Percentiles rank a stretch among this genome's conserved stretches.
These are phyloP conservation scores for Hyposoter dolosus DNA, from an alignment of 2,888 invertebrate genomes.

Conservation along the genomic window DNA sequence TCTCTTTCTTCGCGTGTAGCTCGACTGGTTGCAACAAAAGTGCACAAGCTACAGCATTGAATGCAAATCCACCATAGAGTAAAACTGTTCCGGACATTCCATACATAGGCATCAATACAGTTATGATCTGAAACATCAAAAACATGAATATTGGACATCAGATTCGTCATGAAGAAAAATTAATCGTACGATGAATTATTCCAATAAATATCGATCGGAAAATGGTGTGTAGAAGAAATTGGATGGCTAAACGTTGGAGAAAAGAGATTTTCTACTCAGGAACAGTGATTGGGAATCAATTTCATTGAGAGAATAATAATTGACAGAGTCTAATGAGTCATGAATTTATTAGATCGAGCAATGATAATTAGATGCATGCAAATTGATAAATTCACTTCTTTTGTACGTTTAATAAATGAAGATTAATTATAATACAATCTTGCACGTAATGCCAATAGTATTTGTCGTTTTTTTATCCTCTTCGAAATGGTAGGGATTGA, in stretches of 20 bases:
- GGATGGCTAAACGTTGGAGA: not conserved
- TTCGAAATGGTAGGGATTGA: not conserved
- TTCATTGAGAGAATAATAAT: not conserved
- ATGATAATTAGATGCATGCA: not conserved
- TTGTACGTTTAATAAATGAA: not conserved
- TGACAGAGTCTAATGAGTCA: not conserved
- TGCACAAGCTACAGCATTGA: slow-evolving; percentile 89
- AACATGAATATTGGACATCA: not conserved
- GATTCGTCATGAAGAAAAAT: no score
- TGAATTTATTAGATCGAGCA: not conserved
- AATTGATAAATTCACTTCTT: not conserved
- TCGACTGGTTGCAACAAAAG: slow-evolving; percentile 91
- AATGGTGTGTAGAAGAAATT: not conserved
- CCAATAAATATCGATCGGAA: not conserved
- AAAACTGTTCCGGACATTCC: slow-evolving; percentile 89
- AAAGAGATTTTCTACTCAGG: not conserved
- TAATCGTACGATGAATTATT: not conserved
- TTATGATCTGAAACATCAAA: slow-evolving; percentile 86
- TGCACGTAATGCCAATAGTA: not conserved
- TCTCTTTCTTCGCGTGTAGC: slow-evolving; percentile 88
- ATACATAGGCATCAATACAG: slow-evolving; percentile 87
- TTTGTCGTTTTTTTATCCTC: not conserved
- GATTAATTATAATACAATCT: not conserved
- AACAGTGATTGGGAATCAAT: not conserved
- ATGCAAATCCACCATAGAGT: slow-evolving; percentile 88